Conservation (phyloP, 2,888 invertebrate genomes). For the Scaptodrosophila latifasciaeformis region DNA sequence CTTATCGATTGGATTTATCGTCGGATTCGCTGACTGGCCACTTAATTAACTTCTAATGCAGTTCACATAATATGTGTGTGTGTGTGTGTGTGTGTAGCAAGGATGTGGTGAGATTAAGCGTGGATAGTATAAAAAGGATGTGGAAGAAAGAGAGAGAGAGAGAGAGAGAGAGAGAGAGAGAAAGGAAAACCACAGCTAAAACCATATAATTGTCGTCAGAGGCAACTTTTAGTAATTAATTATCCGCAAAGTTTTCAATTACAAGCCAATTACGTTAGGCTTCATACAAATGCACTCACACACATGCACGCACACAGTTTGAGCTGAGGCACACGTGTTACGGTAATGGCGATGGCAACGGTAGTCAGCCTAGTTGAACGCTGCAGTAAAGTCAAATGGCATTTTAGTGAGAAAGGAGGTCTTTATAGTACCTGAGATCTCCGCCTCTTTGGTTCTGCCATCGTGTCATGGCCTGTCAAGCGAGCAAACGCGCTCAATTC, state of each 20-base stretch:
- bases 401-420: slow-evolving; percentile 49
- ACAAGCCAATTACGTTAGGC: slow-evolving; percentile 56
- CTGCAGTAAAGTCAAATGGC: slow-evolving; percentile 31
- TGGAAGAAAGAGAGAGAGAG: not conserved
- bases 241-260: slow-evolving; percentile 65
- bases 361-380: too few relatives aligned
- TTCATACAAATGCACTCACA: slow-evolving; percentile 29
- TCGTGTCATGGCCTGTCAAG: slow-evolving; percentile 6
- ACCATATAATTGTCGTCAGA: slow-evolving; percentile 60
- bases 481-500: slow-evolving; percentile 19
- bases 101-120: not conserved
- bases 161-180: slow-evolving; percentile 1
- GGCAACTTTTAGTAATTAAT: slow-evolving; percentile 62
- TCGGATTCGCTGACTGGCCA: not conserved
- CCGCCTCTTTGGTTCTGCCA: slow-evolving; percentile 16
- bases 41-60: slow-evolving; percentile 1
- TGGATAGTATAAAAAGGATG: too few relatives aligned
- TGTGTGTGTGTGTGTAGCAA: slow-evolving; percentile 1
- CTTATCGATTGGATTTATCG: too few relatives aligned
- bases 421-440: not conserved
- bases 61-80: not conserved
- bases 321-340: slow-evolving; percentile 14
- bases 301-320: not conserved
- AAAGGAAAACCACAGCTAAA: slow-evolving; percentile 50
- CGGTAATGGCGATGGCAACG: not conserved